phyloP scores from a whole-genome alignment of 2,797 vertebrate genomes.

The Echeneis naucrates region DNA sequence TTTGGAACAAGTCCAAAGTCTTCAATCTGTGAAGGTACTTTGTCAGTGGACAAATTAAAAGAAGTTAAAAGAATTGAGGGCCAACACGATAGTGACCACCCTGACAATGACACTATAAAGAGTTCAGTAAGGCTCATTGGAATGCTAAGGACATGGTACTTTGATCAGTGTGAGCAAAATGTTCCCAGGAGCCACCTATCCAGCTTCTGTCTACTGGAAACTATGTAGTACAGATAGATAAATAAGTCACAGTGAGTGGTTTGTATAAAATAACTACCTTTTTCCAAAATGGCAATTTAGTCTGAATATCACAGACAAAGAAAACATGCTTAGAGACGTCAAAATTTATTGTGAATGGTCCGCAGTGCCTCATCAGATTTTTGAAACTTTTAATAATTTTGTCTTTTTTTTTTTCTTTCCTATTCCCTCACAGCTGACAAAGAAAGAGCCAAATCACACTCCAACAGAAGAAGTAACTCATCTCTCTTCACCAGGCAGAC shows the following conservation, averaged over 20 bases:
- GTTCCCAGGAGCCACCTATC: no score
- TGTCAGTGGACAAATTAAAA: neutral
- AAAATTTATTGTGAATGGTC: neutral
- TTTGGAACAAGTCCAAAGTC: neutral
- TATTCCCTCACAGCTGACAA: neutral
- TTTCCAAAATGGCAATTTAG: neutral
- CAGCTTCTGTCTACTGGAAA: neutral
- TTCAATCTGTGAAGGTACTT: neutral
- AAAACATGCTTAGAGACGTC: neutral
- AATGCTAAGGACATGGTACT: neutral
- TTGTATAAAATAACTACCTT: neutral
- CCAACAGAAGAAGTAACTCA: neutral
- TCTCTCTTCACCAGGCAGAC: slow-evolving; percentile 19
- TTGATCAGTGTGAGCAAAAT: neutral
- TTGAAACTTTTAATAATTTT: slow-evolving; percentile 1
- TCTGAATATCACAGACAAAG: neutral
- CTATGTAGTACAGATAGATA: neutral
- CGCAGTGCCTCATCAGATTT: neutral
- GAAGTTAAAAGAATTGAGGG: neutral
- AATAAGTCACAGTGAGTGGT: neutral
- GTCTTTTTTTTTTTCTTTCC: neutral
- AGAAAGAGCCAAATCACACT: slow-evolving; percentile 2
- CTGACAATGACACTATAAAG: neutral
- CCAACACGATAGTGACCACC: neutral
- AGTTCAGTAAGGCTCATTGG: neutral